Evolutionary conservation across 2,113 vertebrate genomes (phyloP).

Genomic region (Chloropsis cyanopogon): DNA sequence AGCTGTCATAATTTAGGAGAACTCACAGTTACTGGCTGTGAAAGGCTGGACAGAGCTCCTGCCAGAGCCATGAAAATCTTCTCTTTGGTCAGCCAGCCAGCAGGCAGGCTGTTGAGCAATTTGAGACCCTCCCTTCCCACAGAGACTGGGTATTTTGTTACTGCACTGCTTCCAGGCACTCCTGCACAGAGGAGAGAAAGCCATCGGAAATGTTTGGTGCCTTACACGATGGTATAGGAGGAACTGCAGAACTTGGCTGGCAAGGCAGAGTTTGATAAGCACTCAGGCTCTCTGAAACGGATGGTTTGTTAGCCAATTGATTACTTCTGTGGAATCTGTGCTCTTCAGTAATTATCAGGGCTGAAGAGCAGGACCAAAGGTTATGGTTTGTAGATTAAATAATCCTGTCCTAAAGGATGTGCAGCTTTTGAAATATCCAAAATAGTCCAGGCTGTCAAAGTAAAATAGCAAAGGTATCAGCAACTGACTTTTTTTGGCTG

Average conservation of each 20-base stretch:
- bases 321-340: neutral
- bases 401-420: neutral
- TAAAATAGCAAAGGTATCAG: neutral
- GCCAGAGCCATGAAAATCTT: neutral
- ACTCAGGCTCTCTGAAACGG: neutral
- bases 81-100: neutral
- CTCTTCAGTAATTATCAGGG: neutral
- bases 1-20: neutral
- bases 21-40: conserved; percentile 10
- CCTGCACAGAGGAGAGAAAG: neutral
- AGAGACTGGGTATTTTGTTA: neutral
- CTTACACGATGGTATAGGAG: neutral
- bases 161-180: neutral
- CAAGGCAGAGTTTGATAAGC: neutral
- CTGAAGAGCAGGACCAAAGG: neutral
- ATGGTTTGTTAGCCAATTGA: neutral
- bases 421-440: neutral
- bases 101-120: neutral
- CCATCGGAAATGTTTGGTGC: neutral
- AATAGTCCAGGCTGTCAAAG: neutral
- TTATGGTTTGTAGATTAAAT: neutral
- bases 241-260: neutral
- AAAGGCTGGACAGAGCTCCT: neutral
- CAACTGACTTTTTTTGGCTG: neutral
- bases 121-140: neutral